Percentiles rank a stretch among this genome's conserved stretches.
phyloP scores from a whole-genome alignment of 2,797 vertebrate species.

The Clarias fuscus region DNA sequence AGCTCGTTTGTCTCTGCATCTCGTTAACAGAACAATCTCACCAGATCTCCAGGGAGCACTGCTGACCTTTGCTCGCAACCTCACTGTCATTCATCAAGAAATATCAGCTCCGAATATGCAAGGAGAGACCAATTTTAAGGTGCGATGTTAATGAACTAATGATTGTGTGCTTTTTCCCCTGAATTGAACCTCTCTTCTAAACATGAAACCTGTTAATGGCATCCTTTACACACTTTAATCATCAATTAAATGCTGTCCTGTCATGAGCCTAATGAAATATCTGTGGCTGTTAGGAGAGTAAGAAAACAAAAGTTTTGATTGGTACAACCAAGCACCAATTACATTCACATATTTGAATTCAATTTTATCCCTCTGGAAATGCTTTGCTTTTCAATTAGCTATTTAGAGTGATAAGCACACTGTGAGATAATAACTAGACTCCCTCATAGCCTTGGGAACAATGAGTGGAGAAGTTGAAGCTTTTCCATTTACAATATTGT shows the following conservation, averaged over 20 bases:
- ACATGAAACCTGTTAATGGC: constrained; percentile 33
- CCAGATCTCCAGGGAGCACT: constrained; percentile 93
- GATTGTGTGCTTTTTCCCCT: constrained; percentile 78
- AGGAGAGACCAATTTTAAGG: constrained; percentile 98
- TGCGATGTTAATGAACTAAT: constrained; percentile 92
- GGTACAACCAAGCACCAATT: constrained; percentile 26
- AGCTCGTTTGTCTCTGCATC: constrained; percentile 92
- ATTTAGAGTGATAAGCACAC: constrained; percentile 27
- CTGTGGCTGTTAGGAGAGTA: constrained; percentile 8
- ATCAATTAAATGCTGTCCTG: constrained; percentile 28
- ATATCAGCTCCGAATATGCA: constrained; percentile 95
- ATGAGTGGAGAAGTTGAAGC: constrained; percentile 28
- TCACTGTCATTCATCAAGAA: constrained; percentile 99
- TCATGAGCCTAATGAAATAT: constrained; percentile 11
- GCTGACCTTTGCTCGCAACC: constrained; percentile 96
- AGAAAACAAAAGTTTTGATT: constrained; percentile 36
- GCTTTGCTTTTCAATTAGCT: constrained; percentile 32
- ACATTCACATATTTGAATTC: constrained; percentile 28
- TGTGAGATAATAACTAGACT: constrained; percentile 42
- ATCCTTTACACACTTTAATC: constrained; percentile 28
- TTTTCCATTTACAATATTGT: constrained; percentile 36
- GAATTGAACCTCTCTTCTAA: constrained; percentile 19
- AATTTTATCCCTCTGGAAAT: constrained; percentile 19
- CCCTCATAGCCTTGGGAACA: constrained; percentile 38
- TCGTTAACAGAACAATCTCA: constrained; percentile 94